phyloP scores from a whole-genome alignment of 2,113 vertebrate species.

The Oncorhynchus gorbuscha region DNA sequence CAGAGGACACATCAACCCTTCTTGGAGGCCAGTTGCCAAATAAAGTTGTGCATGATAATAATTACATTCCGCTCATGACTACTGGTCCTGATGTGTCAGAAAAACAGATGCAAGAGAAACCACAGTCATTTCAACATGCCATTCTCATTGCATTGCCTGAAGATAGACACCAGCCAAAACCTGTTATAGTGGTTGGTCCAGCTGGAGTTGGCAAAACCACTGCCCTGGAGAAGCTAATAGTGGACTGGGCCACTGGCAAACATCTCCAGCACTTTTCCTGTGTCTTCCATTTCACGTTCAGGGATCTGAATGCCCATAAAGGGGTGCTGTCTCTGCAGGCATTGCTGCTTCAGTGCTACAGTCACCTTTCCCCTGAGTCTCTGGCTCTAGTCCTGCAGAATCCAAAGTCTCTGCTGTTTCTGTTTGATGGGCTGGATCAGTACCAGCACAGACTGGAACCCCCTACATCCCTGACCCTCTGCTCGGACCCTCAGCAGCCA shows the following conservation, averaged over 20 bases:
- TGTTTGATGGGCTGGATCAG: conserved; percentile 73
- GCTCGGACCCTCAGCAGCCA: conserved; percentile 35
- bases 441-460: conserved; percentile 47
- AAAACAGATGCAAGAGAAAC: neutral
- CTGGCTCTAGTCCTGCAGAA: conserved; percentile 33
- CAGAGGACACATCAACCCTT: conserved; percentile 27
- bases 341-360: conserved; percentile 45
- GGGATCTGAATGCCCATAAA: conserved; percentile 38
- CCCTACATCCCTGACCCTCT: conserved; percentile 24
- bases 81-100: neutral
- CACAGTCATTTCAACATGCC: conserved; percentile 35
- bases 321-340: conserved; percentile 46
- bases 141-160: conserved; percentile 38
- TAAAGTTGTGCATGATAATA: conserved; percentile 43
- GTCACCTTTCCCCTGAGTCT: conserved; percentile 31
- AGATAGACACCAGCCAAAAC: neutral
- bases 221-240: conserved; percentile 63
- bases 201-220: conserved; percentile 75
- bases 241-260: conserved; percentile 60
- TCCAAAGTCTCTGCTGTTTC: conserved; percentile 63
- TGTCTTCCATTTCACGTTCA: conserved; percentile 61
- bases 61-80: conserved; percentile 44
- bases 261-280: conserved; percentile 55
- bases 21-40: conserved; percentile 55
- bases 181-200: conserved; percentile 59